Percentiles rank a stretch among this genome's conserved stretches.
These are phyloP conservation scores for Menidia beryllina DNA, from an alignment of 2,113 vertebrate genomes.

Conservation along the genomic window DNA sequence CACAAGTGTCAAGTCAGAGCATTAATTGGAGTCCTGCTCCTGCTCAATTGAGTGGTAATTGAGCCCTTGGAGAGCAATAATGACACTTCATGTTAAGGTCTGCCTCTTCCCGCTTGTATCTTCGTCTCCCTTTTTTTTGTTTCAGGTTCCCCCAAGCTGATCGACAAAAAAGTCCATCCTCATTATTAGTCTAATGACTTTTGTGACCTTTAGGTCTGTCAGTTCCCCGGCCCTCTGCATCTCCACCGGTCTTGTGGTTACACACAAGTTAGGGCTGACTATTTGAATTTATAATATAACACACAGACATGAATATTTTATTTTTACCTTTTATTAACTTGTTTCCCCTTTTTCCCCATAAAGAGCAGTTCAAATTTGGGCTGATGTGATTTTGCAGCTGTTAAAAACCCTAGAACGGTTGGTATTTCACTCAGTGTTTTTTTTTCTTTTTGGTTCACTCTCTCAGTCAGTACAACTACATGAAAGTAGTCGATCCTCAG, in stretches of 20 bases:
- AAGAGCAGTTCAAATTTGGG: too few species aligned
- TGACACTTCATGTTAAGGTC: constrained; percentile 38
- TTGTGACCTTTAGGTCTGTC: constrained; percentile 49
- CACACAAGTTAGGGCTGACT: too few species aligned
- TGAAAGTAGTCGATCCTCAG: too few species aligned
- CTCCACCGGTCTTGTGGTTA: background rate
- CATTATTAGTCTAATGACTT: constrained; percentile 44
- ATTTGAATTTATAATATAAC: too few species aligned
- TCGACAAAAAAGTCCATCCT: constrained; percentile 18
- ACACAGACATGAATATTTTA: too few species aligned
- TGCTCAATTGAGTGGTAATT: constrained; percentile 64
- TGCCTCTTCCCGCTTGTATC: constrained; percentile 37
- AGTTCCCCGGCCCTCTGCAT: background rate
- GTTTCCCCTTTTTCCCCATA: too few species aligned
- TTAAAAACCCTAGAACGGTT: too few species aligned
- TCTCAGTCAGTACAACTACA: too few species aligned
- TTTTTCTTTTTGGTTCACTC: too few species aligned
- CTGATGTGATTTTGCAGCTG: too few species aligned
- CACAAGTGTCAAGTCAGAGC: constrained; percentile 43
- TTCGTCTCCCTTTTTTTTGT: constrained; percentile 31
- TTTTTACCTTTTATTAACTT: too few species aligned
- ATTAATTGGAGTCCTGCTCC: constrained; percentile 51
- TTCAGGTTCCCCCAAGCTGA: constrained; percentile 16
- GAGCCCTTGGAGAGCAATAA: constrained; percentile 39
- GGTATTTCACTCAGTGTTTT: too few species aligned